A percentile compares a stretch with the other conserved stretches of the same genome.
Conservation (phyloP, 1,140 invertebrate species). For the Pararge aegeria region DNA sequence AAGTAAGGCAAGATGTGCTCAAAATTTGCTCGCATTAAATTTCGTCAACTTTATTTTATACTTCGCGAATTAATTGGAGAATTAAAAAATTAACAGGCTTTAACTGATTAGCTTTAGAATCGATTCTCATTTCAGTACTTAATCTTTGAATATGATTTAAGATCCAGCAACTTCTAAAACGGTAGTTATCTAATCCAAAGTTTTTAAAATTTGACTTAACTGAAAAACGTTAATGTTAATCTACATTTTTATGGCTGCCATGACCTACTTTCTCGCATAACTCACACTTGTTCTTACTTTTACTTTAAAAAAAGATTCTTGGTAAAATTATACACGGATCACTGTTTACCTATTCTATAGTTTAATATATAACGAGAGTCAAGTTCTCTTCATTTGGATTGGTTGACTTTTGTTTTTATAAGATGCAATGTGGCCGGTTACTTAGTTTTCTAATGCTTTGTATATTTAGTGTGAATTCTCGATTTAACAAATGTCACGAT, state of each 20-base stretch:
- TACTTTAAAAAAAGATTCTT: too few species aligned
- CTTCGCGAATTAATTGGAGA: neutral
- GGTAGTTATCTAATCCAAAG: neutral
- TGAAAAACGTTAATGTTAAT: neutral
- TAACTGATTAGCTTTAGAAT: neutral
- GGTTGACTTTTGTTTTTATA: too few species aligned
- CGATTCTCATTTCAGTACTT: neutral
- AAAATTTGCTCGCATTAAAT: neutral
- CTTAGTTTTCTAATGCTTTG: too few species aligned
- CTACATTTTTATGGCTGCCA: neutral
- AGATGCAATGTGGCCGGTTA: too few species aligned
- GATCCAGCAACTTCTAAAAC: neutral
- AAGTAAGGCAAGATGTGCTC: slow-evolving; percentile 2
- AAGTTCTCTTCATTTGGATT: too few species aligned
- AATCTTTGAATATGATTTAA: neutral
- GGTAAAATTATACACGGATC: too few species aligned
- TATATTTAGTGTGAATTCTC: too few species aligned
- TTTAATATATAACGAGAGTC: too few species aligned
- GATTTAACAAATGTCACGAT: too few species aligned
- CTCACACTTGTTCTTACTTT: too few species aligned
- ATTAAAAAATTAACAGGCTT: neutral
- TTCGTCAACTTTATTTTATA: neutral
- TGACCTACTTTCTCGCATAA: too few species aligned
- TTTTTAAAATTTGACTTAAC: neutral
- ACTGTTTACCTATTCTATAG: too few species aligned